Evolutionary conservation across 2,113 vertebrate species (phyloP).

Genomic region (Edolisoma coerulescens): DNA sequence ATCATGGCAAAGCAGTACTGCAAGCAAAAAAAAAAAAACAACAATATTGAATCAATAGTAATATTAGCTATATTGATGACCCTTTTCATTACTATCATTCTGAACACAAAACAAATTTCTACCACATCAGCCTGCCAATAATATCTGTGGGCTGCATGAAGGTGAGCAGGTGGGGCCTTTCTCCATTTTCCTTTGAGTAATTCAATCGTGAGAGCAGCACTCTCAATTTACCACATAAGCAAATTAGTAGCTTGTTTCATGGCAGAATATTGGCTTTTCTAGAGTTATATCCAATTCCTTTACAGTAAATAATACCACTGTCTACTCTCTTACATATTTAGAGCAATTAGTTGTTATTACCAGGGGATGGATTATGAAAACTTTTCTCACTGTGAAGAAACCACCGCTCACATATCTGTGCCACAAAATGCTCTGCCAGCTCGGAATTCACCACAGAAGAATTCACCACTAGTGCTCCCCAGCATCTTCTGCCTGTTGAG

Average conservation of each 20-base stretch:
- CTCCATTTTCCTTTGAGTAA: background rate
- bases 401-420: fast-evolving
- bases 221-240: background rate
- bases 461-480: background rate
- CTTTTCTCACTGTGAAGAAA: background rate
- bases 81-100: constrained; percentile 8
- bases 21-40: background rate
- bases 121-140: background rate
- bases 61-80: constrained; percentile 28
- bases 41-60: constrained; percentile 36
- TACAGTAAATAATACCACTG: background rate
- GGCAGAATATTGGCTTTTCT: background rate
- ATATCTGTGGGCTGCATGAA: background rate
- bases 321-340: background rate
- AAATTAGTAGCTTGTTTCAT: background rate
- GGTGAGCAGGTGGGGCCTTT: background rate
- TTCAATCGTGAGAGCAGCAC: background rate
- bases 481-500: background rate
- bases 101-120: constrained; percentile 14
- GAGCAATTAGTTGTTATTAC: background rate
- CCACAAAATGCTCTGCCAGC: background rate
- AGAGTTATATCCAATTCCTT: background rate
- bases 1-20: background rate
- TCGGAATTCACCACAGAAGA: background rate
- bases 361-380: background rate